Percentiles rank a stretch among this genome's conserved stretches.
phyloP scores from a whole-genome alignment of 2,888 invertebrate species.

The Petrolisthes manimaculis region DNA sequence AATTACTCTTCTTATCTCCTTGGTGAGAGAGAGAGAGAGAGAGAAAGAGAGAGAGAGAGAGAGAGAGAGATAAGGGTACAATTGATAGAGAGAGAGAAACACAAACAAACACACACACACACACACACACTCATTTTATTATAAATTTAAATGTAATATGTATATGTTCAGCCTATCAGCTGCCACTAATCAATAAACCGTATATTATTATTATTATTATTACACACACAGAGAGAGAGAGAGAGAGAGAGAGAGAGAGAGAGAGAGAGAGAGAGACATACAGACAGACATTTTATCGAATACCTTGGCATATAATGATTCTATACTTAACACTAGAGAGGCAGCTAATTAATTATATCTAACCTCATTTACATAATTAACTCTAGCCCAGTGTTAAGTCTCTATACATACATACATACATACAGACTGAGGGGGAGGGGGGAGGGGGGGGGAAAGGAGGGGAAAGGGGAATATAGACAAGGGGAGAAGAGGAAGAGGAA shows the following conservation, averaged over 20 bases:
- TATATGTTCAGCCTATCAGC: too few species aligned
- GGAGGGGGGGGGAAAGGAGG: neutral
- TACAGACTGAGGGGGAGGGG: neutral
- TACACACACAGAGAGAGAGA: neutral
- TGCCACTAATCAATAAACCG: too few species aligned
- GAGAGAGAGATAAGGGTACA: too few species aligned
- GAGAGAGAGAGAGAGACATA: too few species aligned
- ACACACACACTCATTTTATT: too few species aligned
- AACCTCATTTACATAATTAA: constrained; percentile 34
- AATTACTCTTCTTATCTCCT: too few species aligned
- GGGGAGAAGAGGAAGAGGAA: neutral
- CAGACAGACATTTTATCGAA: constrained; percentile 21
- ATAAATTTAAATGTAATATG: too few species aligned
- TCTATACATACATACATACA: too few species aligned
- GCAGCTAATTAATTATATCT: constrained; percentile 24
- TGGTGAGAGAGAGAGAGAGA: neutral
- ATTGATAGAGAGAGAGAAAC: too few species aligned
- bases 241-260: neutral
- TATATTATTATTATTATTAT: too few species aligned
- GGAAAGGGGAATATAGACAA: neutral
- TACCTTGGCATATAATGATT: constrained; percentile 28
- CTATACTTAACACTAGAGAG: constrained; percentile 33
- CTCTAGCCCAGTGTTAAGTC: constrained; percentile 11
- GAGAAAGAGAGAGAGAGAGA: neutral
- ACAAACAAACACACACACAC: too few species aligned